phyloP scores from a whole-genome alignment of 1,140 invertebrate species.

The Apocrypta bakeri region DNA sequence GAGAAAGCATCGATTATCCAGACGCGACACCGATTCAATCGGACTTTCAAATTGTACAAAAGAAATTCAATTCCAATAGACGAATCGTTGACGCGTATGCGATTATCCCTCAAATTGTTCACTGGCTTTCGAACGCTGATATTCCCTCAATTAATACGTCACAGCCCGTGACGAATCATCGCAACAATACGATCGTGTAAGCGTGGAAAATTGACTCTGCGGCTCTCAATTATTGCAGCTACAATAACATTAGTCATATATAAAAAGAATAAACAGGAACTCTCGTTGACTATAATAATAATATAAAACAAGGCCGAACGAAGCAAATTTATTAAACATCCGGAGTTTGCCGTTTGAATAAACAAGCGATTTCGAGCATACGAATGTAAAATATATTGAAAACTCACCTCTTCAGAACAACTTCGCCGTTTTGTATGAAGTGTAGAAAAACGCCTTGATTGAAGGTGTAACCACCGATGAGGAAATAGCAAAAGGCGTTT shows the following conservation, averaged over 20 bases:
- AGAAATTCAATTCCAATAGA: neutral
- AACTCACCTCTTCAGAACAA: constrained; percentile 76
- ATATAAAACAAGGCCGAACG: too few relatives aligned
- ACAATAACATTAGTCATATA: neutral
- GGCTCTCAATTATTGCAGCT: neutral
- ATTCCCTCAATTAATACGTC: neutral
- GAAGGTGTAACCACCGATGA: constrained; percentile 87
- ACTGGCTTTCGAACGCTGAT: neutral
- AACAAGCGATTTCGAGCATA: too few relatives aligned
- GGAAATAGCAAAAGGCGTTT: constrained; percentile 82
- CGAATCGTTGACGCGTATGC: too few relatives aligned
- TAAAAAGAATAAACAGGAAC: neutral
- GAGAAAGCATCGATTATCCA: too few relatives aligned
- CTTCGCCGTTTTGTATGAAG: constrained; percentile 79
- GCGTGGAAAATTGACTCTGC: neutral
- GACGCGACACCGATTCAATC: neutral
- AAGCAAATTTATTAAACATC: too few relatives aligned
- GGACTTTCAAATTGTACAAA: neutral
- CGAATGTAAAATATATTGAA: too few relatives aligned
- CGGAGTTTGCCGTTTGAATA: too few relatives aligned
- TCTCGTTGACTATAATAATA: neutral
- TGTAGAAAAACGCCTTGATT: constrained; percentile 85
- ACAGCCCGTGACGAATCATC: too few relatives aligned
- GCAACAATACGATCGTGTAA: too few relatives aligned
- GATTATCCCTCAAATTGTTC: neutral